Evolutionary conservation across 2,888 invertebrate genomes (phyloP).

Genomic region (Brenthis hecate): DNA sequence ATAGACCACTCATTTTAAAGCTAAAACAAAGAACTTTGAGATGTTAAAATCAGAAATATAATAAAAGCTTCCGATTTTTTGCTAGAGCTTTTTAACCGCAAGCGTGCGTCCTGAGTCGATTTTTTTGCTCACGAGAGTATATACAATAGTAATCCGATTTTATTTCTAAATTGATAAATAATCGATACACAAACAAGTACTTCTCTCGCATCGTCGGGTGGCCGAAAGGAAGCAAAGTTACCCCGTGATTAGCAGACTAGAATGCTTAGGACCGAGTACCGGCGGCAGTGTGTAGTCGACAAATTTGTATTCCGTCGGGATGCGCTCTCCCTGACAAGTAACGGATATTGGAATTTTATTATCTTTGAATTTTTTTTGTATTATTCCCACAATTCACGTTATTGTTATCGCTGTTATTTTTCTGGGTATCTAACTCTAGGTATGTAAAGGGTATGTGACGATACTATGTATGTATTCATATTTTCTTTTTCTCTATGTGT

Average conservation of each 20-base stretch:
- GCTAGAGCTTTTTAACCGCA: no score
- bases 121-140: no score
- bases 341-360: constrained; percentile 21
- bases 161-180: no score
- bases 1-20: no score
- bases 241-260: constrained; percentile 66
- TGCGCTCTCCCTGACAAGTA: constrained; percentile 16
- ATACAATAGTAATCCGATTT: no score
- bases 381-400: background rate
- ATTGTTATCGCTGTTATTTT: background rate
- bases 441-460: no score
- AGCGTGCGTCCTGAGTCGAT: no score
- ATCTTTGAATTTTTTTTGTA: constrained; percentile 17
- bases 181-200: constrained; percentile 9
- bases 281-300: constrained; percentile 41
- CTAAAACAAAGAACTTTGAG: no score
- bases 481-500: no score
- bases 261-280: constrained; percentile 38
- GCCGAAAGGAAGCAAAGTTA: constrained; percentile 54
- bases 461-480: no score
- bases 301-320: constrained; percentile 27
- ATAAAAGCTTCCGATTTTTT: no score
- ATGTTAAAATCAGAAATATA: no score
- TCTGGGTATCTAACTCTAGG: background rate
- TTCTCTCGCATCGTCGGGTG: constrained; percentile 44